These are phyloP conservation scores for Pogonocichla stellata DNA, from an alignment of 2,113 vertebrate genomes.

Conservation along the genomic window DNA sequence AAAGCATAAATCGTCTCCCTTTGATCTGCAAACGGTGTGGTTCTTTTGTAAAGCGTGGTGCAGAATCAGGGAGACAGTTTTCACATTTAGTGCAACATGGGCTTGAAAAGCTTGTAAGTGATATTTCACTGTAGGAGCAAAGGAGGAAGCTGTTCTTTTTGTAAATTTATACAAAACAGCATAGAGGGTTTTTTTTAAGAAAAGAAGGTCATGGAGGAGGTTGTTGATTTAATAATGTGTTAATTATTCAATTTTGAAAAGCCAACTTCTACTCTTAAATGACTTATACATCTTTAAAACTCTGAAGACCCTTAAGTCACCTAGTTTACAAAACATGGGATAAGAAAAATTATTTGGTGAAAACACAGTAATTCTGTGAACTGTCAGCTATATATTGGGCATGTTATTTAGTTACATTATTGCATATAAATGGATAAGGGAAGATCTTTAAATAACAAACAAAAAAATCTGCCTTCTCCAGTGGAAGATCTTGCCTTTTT, in stretches of 20 bases:
- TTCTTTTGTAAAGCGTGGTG: constrained; percentile 64
- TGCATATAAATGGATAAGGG: not conserved
- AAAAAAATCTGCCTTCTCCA: not conserved
- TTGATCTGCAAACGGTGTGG: constrained; percentile 78
- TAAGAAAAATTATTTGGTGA: not conserved
- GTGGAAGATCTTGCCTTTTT: not conserved
- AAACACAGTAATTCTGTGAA: not conserved
- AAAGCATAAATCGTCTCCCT: constrained; percentile 81
- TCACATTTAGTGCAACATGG: constrained; percentile 24
- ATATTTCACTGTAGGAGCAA: constrained; percentile 29
- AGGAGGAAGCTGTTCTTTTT: not conserved
- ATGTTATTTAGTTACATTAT: not conserved
- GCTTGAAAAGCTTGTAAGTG: constrained; percentile 21
- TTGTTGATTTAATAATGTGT: constrained; percentile 11
- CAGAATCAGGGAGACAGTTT: constrained; percentile 60
- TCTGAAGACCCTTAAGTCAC: not conserved
- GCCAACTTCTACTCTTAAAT: not conserved
- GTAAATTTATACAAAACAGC: not conserved
- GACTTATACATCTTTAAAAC: not conserved
- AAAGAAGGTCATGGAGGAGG: not conserved
- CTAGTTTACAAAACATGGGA: not conserved
- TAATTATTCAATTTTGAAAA: constrained; percentile 27
- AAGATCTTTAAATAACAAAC: not conserved
- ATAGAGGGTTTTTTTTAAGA: not conserved
- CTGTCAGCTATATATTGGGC: not conserved